A percentile compares a stretch with the other conserved stretches of the same genome.
phyloP scores from a whole-genome alignment of 2,797 vertebrate genomes.

The Sus cebifrons region DNA sequence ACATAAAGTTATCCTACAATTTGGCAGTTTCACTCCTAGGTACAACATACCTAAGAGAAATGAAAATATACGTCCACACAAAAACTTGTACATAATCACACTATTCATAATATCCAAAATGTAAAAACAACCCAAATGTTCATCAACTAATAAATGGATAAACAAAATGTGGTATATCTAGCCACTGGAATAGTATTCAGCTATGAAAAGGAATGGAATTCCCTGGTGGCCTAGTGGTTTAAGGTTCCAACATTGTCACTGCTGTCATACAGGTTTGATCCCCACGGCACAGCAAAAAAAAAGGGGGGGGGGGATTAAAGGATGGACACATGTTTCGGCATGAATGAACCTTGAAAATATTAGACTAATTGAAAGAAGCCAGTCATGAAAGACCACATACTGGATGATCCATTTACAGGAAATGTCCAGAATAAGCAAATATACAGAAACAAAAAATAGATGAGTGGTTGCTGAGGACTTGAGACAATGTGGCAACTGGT shows the following conservation, averaged over 20 bases:
- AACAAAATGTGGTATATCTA: neutral
- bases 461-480: neutral
- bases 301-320: neutral
- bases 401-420: neutral
- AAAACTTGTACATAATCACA: neutral
- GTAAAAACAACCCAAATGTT: neutral
- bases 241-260: too few species aligned
- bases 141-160: neutral
- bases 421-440: neutral
- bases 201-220: neutral
- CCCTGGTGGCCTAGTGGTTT: too few species aligned
- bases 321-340: too few species aligned
- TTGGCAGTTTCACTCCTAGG: neutral
- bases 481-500: neutral
- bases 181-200: neutral
- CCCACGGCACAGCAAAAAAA: neutral
- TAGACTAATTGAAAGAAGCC: neutral
- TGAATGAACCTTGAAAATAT: neutral
- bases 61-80: neutral
- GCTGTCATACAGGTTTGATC: too few species aligned
- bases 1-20: neutral
- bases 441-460: neutral
- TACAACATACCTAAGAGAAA: neutral
- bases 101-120: neutral
- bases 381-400: neutral